A percentile compares a stretch with the other conserved stretches of the same genome.
Evolutionary conservation across 2,888 invertebrate species (phyloP).

Genomic region (Caenorhabditis sinica): DNA sequence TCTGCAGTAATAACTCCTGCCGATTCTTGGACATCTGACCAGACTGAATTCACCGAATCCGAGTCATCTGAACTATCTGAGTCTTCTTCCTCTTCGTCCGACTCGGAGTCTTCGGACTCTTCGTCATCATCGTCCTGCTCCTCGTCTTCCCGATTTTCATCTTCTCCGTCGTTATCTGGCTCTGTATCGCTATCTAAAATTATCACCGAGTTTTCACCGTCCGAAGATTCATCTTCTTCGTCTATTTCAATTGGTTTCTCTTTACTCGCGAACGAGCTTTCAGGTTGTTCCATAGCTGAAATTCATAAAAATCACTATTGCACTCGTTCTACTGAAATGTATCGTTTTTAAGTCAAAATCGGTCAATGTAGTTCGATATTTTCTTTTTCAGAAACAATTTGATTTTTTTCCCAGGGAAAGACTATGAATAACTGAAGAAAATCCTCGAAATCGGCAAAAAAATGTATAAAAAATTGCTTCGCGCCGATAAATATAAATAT

Average conservation of each 20-base stretch:
- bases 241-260: slow-evolving; percentile 36
- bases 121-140: slow-evolving; percentile 30
- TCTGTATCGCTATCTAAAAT: slow-evolving; percentile 62
- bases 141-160: slow-evolving; percentile 60
- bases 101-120: slow-evolving; percentile 34
- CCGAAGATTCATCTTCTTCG: slow-evolving; percentile 63
- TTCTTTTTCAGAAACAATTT: too few species aligned
- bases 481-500: slow-evolving; percentile 38
- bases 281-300: slow-evolving; percentile 34
- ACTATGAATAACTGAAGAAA: too few species aligned
- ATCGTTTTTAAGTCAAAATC: too few species aligned
- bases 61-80: slow-evolving; percentile 55
- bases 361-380: too few species aligned
- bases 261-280: neutral
- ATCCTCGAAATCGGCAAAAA: too few species aligned
- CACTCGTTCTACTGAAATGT: slow-evolving; percentile 1
- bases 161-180: slow-evolving; percentile 35
- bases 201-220: slow-evolving; percentile 57
- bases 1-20: slow-evolving; percentile 52
- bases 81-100: slow-evolving; percentile 35
- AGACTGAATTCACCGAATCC: slow-evolving; percentile 67
- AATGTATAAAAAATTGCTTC: slow-evolving; percentile 25
- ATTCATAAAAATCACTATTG: neutral
- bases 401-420: neutral
- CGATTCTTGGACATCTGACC: slow-evolving; percentile 64